Evolutionary conservation across 1,140 invertebrate genomes (phyloP).

Genomic region (Saxidomus purpurata): DNA sequence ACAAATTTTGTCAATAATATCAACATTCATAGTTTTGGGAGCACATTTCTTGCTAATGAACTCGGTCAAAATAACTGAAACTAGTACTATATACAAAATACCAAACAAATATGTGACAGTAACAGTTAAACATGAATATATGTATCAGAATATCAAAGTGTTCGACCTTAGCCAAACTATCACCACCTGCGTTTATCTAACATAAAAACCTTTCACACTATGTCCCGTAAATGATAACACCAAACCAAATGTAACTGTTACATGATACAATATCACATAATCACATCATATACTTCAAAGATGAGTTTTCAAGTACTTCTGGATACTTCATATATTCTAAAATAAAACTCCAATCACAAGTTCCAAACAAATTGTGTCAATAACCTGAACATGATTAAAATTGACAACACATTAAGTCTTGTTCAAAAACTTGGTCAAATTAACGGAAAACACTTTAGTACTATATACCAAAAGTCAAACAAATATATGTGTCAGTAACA

Average conservation of each 20-base stretch:
- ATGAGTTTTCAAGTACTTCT: background rate
- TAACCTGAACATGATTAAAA: background rate
- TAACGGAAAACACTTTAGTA: too few relatives aligned
- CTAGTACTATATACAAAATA: background rate
- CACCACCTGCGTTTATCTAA: background rate
- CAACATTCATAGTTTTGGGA: background rate
- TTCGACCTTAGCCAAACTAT: background rate
- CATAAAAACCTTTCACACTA: background rate
- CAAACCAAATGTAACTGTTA: too few relatives aligned
- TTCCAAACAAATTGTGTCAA: background rate
- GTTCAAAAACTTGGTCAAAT: too few relatives aligned
- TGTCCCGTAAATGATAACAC: too few relatives aligned
- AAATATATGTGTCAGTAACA: background rate
- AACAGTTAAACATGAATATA: background rate
- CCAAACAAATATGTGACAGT: too few relatives aligned
- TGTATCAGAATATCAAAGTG: background rate
- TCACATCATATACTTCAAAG: background rate
- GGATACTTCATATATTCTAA: background rate
- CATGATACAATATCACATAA: background rate
- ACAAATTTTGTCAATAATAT: too few relatives aligned
- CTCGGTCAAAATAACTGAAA: background rate
- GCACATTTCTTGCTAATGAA: background rate
- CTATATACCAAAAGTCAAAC: too few relatives aligned
- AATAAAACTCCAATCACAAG: background rate
- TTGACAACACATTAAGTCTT: too few relatives aligned